These are phyloP conservation scores for Drosophila nasuta DNA, from an alignment of 1,140 invertebrate species.

Conservation along the genomic window DNA sequence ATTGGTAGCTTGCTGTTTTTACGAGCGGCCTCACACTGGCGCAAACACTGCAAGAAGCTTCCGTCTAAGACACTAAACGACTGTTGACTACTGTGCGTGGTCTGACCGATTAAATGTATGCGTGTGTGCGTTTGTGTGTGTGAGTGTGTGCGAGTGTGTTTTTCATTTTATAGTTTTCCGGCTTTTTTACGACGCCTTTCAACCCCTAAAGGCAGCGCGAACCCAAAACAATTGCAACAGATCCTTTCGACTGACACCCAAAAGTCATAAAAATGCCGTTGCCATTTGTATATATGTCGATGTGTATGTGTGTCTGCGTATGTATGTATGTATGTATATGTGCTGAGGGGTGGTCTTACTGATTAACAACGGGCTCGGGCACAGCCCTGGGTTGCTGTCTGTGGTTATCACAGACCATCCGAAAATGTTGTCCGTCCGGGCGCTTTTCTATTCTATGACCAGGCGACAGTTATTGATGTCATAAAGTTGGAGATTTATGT, in stretches of 20 bases:
- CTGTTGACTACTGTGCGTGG: conserved; percentile 58
- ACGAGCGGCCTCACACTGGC: conserved; percentile 49
- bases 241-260: conserved; percentile 71
- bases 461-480: conserved; percentile 84
- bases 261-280: conserved; percentile 77
- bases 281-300: conserved; percentile 56
- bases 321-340: neutral
- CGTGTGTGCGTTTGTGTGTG: conserved; percentile 26
- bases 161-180: conserved; percentile 82
- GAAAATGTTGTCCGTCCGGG: conserved; percentile 45
- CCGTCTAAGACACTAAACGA: conserved; percentile 48
- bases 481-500: conserved; percentile 84
- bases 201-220: conserved; percentile 56
- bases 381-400: conserved; percentile 54
- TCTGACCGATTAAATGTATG: conserved; percentile 51
- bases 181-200: conserved; percentile 77
- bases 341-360: conserved; percentile 52
- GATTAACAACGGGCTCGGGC: conserved; percentile 55
- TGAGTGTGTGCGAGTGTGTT: conserved; percentile 56
- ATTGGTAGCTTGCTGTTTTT: conserved; percentile 69
- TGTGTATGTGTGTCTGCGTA: conserved; percentile 27
- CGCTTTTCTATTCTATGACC: conserved; percentile 56
- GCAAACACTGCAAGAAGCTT: conserved; percentile 58
- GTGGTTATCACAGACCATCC: conserved; percentile 70
- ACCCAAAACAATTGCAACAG: conserved; percentile 78